A percentile compares a stretch with the other conserved stretches of the same genome.
Conservation (phyloP, 1,140 invertebrate species). For the Heliconius nattereri region DNA sequence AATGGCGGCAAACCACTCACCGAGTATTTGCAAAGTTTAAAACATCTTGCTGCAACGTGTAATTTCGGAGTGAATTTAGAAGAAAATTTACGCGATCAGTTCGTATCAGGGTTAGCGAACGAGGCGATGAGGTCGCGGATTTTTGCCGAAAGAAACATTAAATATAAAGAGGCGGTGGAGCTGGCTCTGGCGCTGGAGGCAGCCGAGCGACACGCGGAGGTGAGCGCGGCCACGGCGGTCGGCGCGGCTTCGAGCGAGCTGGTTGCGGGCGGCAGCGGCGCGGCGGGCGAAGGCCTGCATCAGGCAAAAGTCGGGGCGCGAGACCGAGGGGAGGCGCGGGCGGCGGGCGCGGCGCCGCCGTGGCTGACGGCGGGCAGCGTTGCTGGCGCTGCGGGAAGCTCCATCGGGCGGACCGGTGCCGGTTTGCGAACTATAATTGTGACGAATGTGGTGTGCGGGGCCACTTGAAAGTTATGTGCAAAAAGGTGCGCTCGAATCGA, state of each 20-base stretch:
- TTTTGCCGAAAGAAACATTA: slow-evolving; percentile 31
- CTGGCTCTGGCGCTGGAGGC: slow-evolving; percentile 44
- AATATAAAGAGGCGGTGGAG: slow-evolving; percentile 40
- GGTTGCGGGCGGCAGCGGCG: slow-evolving; percentile 16
- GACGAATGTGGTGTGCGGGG: slow-evolving; percentile 33
- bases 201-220: slow-evolving; percentile 43
- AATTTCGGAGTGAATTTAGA: slow-evolving; percentile 44
- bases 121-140: slow-evolving; percentile 33
- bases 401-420: slow-evolving; percentile 32
- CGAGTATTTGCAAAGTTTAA: slow-evolving; percentile 50
- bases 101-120: slow-evolving; percentile 36
- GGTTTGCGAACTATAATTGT: slow-evolving; percentile 37
- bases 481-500: neutral
- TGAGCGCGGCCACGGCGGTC: slow-evolving; percentile 23
- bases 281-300: neutral
- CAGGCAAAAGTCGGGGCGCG: no score
- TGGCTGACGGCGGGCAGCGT: neutral
- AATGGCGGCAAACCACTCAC: no score
- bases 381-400: slow-evolving; percentile 38
- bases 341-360: neutral
- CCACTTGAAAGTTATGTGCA: slow-evolving; percentile 24
- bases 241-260: neutral
- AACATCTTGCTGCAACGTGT: slow-evolving; percentile 50
- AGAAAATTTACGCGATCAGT: slow-evolving; percentile 38
- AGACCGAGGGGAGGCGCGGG: no score